Evolutionary conservation across 2,797 vertebrate genomes (phyloP).

Genomic region (Platyrinchus mystaceus): DNA sequence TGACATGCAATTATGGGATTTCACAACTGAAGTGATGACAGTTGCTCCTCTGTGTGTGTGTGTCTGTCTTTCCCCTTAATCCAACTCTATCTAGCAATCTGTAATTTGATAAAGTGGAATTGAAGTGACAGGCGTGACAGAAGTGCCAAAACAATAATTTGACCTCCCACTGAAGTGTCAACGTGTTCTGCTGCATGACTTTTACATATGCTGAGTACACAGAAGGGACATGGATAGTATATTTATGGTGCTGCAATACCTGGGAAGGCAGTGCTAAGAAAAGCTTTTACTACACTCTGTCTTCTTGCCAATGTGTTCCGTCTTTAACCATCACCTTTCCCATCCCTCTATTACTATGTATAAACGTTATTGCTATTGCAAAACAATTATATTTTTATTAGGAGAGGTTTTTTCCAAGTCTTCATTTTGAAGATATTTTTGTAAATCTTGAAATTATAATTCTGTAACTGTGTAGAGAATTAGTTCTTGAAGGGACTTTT

Average conservation of each 20-base stretch:
- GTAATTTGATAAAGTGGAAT: constrained; percentile 73
- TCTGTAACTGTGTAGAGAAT: background rate
- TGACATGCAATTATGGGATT: constrained; percentile 66
- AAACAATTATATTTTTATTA: background rate
- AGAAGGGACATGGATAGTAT: background rate
- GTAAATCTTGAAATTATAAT: background rate
- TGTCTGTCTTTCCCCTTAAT: constrained; percentile 45
- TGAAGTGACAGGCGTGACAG: constrained; percentile 68
- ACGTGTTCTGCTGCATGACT: background rate
- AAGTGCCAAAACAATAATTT: constrained; percentile 69
- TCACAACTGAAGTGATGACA: constrained; percentile 53
- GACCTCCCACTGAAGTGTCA: constrained; percentile 57
- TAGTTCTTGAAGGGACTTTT: background rate
- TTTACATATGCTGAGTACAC: background rate
- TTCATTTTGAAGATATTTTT: background rate
- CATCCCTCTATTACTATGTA: fast-evolving
- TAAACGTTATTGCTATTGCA: background rate
- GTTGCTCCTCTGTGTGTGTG: background rate
- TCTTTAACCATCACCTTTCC: background rate
- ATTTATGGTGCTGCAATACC: background rate
- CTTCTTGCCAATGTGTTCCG: background rate
- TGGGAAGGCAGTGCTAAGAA: background rate
- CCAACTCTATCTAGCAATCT: constrained; percentile 56
- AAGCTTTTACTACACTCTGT: background rate
- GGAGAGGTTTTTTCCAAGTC: background rate